Evolutionary conservation across 2,797 vertebrate genomes (phyloP).

Genomic region (Dryobates pubescens): DNA sequence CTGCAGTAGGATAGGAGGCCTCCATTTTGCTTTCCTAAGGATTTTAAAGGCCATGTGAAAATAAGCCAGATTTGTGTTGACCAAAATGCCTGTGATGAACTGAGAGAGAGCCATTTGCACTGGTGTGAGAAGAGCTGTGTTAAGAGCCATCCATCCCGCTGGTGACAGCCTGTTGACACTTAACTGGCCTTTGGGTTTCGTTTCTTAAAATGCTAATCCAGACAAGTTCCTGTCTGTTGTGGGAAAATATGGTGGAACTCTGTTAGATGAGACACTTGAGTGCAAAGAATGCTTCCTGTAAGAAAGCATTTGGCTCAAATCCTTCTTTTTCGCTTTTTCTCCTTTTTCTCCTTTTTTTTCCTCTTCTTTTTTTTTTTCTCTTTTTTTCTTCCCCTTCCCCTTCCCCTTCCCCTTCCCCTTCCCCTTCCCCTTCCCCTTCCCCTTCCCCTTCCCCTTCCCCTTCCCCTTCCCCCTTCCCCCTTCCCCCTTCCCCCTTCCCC

Average conservation of each 20-base stretch:
- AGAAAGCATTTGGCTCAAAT: slow-evolving; percentile 59
- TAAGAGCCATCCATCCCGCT: slow-evolving; percentile 26
- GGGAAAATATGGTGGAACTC: slow-evolving; percentile 57
- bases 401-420: too few species aligned
- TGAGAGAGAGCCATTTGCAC: slow-evolving; percentile 57
- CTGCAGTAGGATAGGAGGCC: background rate
- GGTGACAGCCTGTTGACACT: slow-evolving; percentile 43
- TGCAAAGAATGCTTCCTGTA: slow-evolving; percentile 68
- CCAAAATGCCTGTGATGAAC: slow-evolving; percentile 59
- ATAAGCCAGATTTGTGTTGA: background rate
- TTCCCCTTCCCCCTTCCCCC: too few species aligned
- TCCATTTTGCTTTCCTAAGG: background rate
- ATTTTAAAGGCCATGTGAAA: slow-evolving; percentile 40
- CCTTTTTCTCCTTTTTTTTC: too few species aligned
- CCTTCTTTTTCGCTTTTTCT: too few species aligned
- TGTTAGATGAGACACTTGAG: slow-evolving; percentile 55
- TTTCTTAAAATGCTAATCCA: slow-evolving; percentile 64
- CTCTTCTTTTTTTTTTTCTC: too few species aligned
- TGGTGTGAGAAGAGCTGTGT: slow-evolving; percentile 34
- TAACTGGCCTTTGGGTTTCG: slow-evolving; percentile 38
- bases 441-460: too few species aligned
- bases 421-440: too few species aligned
- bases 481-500: too few species aligned
- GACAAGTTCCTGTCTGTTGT: slow-evolving; percentile 55
- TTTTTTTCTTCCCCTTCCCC: too few species aligned